These are phyloP conservation scores for Antigone vipio DNA, from an alignment of 2,113 vertebrate species.

Conservation along the genomic window DNA sequence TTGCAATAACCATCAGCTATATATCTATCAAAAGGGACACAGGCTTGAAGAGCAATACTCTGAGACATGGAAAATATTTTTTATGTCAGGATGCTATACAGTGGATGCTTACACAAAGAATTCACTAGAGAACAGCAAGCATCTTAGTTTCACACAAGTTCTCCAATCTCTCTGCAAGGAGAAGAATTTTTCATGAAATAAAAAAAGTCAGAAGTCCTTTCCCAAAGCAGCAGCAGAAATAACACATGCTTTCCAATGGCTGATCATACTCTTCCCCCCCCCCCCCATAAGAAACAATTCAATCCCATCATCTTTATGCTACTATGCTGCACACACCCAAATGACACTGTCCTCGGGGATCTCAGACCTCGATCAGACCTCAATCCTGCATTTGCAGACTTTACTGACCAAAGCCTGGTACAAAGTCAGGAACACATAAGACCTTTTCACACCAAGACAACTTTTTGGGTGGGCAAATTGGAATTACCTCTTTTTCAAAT, in stretches of 20 bases:
- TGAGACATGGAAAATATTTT: not conserved
- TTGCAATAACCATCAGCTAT: not conserved
- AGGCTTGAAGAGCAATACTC: not conserved
- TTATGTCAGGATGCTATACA: not conserved
- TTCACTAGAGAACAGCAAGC: not conserved
- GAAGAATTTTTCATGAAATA: not conserved
- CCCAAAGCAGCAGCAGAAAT: not conserved
- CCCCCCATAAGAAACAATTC: not conserved
- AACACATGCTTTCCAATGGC: not conserved
- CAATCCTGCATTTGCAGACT: not conserved
- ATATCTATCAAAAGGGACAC: not conserved
- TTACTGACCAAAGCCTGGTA: not conserved
- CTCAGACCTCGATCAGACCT: not conserved
- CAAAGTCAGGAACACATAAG: not conserved
- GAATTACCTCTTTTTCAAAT: not conserved
- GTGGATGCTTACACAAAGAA: not conserved
- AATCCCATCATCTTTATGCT: not conserved
- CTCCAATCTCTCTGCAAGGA: not conserved
- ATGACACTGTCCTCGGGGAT: not conserved
- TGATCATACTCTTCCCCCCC: not conserved
- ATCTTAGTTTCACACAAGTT: not conserved
- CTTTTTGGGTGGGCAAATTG: not conserved
- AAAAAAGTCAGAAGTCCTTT: not conserved
- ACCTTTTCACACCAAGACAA: not conserved
- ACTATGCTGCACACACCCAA: not conserved